These are phyloP conservation scores for Drosophila suzukii DNA, from an alignment of 1,140 invertebrate genomes.

Conservation along the genomic window DNA sequence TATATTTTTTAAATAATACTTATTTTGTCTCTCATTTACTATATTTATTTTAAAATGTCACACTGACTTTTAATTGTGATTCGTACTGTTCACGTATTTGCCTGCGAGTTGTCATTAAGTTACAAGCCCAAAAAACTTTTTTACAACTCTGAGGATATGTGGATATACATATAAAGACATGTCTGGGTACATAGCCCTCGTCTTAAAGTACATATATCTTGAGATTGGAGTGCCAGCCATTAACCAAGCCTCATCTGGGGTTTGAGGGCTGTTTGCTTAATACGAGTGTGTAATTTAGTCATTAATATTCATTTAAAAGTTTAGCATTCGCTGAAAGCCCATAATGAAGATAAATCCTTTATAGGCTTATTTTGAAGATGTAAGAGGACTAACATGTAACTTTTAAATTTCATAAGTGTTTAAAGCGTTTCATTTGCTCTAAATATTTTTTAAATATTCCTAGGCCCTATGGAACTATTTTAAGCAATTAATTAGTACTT, in stretches of 20 bases:
- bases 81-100: slow-evolving; percentile 15
- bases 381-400: neutral
- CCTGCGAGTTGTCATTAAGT: slow-evolving; percentile 26
- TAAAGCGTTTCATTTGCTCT: neutral
- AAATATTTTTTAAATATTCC: too few species aligned
- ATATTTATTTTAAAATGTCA: neutral
- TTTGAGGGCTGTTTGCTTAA: neutral
- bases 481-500: neutral
- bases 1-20: too few species aligned
- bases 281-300: slow-evolving; percentile 2
- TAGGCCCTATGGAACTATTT: neutral
- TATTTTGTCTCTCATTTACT: too few species aligned
- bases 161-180: neutral
- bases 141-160: slow-evolving; percentile 2
- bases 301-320: slow-evolving; percentile 26
- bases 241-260: slow-evolving; percentile 8
- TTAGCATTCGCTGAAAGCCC: neutral
- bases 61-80: neutral
- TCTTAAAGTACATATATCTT: neutral
- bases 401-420: neutral
- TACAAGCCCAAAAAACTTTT: slow-evolving; percentile 19
- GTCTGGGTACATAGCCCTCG: neutral
- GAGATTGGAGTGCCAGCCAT: slow-evolving; percentile 16
- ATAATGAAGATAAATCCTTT: slow-evolving; percentile 8
- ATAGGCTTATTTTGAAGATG: neutral